Evolutionary conservation across 1,140 invertebrate genomes (phyloP).

Genomic region (Eriosoma lanigerum): DNA sequence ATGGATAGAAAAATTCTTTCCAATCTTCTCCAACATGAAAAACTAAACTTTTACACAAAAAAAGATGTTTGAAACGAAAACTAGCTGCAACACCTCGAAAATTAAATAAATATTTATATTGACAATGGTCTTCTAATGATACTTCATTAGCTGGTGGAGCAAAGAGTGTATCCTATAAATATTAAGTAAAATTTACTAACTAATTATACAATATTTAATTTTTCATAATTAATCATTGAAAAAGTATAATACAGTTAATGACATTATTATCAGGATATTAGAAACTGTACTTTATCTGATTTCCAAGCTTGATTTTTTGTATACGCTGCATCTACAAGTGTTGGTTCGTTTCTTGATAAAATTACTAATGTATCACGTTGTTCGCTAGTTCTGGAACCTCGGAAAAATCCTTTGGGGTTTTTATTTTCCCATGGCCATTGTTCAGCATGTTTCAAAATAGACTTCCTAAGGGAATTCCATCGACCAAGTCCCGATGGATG

Average conservation of each 20-base stretch:
- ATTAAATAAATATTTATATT: conserved; percentile 94
- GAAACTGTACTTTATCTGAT: conserved; percentile 70
- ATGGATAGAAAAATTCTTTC: conserved; percentile 93
- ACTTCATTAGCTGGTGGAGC: conserved; percentile 81
- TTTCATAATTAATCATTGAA: too few species aligned
- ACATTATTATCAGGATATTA: neutral
- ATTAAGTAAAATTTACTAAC: conserved; percentile 39
- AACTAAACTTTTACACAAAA: conserved; percentile 90
- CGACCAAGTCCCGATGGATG: conserved; percentile 90
- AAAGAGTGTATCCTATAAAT: conserved; percentile 79
- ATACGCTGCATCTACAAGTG: conserved; percentile 88
- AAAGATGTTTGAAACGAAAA: conserved; percentile 95
- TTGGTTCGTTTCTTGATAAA: conserved; percentile 75
- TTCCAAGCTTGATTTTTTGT: conserved; percentile 99
- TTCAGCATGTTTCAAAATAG: conserved; percentile 69
- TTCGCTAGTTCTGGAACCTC: conserved; percentile 87
- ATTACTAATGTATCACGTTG: conserved; percentile 89
- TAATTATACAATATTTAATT: too few species aligned
- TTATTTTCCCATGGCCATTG: conserved; percentile 80
- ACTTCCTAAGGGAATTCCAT: conserved; percentile 82
- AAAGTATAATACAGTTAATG: neutral
- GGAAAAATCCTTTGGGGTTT: conserved; percentile 77
- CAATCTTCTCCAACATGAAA: conserved; percentile 94
- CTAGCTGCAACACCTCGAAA: conserved; percentile 95
- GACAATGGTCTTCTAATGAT: conserved; percentile 87